Percentiles rank a stretch among this genome's conserved stretches.
Evolutionary conservation across 2,888 invertebrate genomes (phyloP).

Genomic region (Apantesis nais): DNA sequence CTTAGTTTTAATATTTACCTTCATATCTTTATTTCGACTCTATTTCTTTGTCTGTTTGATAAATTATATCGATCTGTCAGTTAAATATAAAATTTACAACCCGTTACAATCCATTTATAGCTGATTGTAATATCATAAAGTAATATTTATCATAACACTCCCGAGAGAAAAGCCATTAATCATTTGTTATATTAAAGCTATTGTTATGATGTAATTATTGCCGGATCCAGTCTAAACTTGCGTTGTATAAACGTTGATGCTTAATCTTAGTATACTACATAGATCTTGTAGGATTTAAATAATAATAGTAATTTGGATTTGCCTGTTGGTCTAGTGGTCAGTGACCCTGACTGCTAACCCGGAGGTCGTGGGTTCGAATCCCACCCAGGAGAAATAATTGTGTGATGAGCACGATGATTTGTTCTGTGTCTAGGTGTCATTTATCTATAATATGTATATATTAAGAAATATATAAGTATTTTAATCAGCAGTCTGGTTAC

Average conservation of each 20-base stretch:
- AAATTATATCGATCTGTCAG: neutral
- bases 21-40: neutral
- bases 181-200: constrained; percentile 14
- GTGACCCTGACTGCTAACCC: no score
- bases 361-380: no score
- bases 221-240: neutral
- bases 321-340: no score
- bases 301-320: no score
- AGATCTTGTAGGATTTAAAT: neutral
- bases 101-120: neutral
- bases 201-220: constrained; percentile 6
- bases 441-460: no score
- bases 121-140: constrained; percentile 8
- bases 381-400: no score
- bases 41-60: neutral
- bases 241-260: neutral
- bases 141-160: constrained; percentile 6
- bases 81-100: neutral
- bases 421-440: no score
- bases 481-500: no score
- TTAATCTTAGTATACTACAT: neutral
- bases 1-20: neutral
- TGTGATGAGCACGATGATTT: no score
- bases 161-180: constrained; percentile 13
- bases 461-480: no score